A percentile compares a stretch with the other conserved stretches of the same genome.
phyloP scores from a whole-genome alignment of 2,113 vertebrate genomes.

The Pogonocichla stellata region DNA sequence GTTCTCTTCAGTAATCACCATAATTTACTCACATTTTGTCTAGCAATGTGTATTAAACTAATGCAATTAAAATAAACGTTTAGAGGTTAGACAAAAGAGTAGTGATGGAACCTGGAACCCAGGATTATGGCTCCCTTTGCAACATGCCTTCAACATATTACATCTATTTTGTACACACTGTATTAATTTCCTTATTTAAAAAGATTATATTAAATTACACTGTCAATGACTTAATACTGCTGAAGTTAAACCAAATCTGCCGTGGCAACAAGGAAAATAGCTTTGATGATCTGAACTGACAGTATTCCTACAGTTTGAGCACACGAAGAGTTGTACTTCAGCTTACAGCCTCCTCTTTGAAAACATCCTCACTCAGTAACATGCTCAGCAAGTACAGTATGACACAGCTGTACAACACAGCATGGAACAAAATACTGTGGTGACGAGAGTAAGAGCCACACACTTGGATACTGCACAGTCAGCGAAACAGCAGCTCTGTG shows the following conservation, averaged over 20 bases:
- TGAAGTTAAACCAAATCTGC: neutral
- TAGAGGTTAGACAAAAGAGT: neutral
- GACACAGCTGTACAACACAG: neutral
- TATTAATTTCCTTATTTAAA: neutral
- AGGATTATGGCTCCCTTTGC: neutral
- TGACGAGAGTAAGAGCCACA: neutral
- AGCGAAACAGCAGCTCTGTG: neutral
- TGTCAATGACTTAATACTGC: neutral
- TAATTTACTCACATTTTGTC: neutral
- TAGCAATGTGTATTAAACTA: neutral
- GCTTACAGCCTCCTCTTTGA: neutral
- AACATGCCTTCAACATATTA: neutral
- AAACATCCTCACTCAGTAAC: neutral
- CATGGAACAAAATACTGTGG: neutral
- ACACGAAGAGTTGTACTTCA: neutral
- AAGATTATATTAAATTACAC: neutral
- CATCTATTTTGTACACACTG: neutral
- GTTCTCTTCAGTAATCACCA: neutral
- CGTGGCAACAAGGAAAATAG: neutral
- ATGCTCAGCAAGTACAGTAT: neutral
- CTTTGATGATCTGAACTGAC: neutral
- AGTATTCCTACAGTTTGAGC: neutral
- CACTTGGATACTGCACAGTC: neutral
- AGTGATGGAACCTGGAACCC: neutral
- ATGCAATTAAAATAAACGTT: rapidly evolving